These are phyloP conservation scores for Papilio gigon DNA, from an alignment of 2,888 invertebrate species.

Conservation along the genomic window DNA sequence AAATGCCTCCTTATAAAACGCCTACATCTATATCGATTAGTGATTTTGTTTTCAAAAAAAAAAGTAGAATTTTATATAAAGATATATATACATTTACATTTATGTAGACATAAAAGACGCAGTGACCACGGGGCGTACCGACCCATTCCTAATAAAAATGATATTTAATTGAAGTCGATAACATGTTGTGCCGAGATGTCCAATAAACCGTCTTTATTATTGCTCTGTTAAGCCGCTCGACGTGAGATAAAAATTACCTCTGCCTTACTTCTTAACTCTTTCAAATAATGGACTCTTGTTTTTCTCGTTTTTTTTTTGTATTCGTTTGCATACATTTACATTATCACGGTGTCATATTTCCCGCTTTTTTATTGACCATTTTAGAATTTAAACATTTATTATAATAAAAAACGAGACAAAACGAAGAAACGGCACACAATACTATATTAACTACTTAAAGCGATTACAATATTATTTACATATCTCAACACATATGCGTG, in stretches of 20 bases:
- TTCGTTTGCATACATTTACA: slow-evolving; percentile 40
- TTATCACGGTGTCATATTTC: slow-evolving; percentile 39
- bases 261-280: slow-evolving; percentile 52
- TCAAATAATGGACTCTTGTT: slow-evolving; percentile 39
- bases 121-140: slow-evolving; percentile 70
- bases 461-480: background rate
- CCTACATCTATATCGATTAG: background rate
- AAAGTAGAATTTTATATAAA: slow-evolving; percentile 46
- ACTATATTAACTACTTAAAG: background rate
- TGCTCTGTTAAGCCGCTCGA: slow-evolving; percentile 70
- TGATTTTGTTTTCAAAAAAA: slow-evolving; percentile 27
- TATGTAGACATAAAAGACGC: slow-evolving; percentile 60
- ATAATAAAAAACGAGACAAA: background rate
- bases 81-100: slow-evolving; percentile 56
- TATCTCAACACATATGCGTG: background rate
- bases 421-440: background rate
- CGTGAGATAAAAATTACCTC: slow-evolving; percentile 66
- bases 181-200: slow-evolving; percentile 72
- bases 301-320: slow-evolving; percentile 35
- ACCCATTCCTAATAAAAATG: slow-evolving; percentile 78
- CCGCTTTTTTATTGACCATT: slow-evolving; percentile 40
- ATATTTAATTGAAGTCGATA: slow-evolving; percentile 81
- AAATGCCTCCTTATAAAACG: background rate
- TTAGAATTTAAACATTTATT: slow-evolving; percentile 40
- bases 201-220: slow-evolving; percentile 81